A percentile compares a stretch with the other conserved stretches of the same genome.
These are phyloP conservation scores for silkworm (Bombyx mori) DNA, from an alignment of 1,140 invertebrate species.

Conservation along the genomic window DNA sequence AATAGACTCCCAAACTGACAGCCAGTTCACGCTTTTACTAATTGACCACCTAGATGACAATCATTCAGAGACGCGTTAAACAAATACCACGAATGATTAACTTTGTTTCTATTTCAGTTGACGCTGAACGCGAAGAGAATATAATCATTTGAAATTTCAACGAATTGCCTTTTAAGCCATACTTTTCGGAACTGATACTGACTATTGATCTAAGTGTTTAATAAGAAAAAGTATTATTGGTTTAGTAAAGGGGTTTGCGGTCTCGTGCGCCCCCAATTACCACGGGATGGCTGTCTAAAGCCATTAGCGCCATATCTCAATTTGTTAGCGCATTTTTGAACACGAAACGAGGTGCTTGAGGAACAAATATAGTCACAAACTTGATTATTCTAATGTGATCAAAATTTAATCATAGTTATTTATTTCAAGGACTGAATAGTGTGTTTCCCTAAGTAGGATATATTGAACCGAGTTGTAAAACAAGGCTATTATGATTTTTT, in stretches of 20 bases:
- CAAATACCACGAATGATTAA: slow-evolving; percentile 44
- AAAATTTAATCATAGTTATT: too few species aligned
- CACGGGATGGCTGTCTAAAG: slow-evolving; percentile 20
- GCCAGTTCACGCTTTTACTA: slow-evolving; percentile 58
- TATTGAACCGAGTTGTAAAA: too few species aligned
- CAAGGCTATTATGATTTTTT: too few species aligned
- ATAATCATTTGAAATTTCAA: slow-evolving; percentile 20
- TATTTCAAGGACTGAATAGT: too few species aligned
- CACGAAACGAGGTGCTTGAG: background rate
- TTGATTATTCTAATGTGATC: too few species aligned
- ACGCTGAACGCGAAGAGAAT: slow-evolving; percentile 31
- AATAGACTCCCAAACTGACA: slow-evolving; percentile 54
- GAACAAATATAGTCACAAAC: background rate
- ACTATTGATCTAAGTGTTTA: slow-evolving; percentile 30
- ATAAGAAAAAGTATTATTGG: slow-evolving; percentile 23
- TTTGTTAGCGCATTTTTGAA: slow-evolving; percentile 34
- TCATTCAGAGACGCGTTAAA: slow-evolving; percentile 41
- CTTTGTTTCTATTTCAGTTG: slow-evolving; percentile 29
- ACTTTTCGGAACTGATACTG: slow-evolving; percentile 16
- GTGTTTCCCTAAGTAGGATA: too few species aligned
- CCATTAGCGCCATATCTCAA: slow-evolving; percentile 40
- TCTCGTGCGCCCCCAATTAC: slow-evolving; percentile 43
- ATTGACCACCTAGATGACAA: slow-evolving; percentile 49
- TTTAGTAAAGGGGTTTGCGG: slow-evolving; percentile 26
- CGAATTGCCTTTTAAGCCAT: slow-evolving; percentile 13